These are phyloP conservation scores for Lynx canadensis DNA, from an alignment of 2,113 vertebrate genomes.

Conservation along the genomic window DNA sequence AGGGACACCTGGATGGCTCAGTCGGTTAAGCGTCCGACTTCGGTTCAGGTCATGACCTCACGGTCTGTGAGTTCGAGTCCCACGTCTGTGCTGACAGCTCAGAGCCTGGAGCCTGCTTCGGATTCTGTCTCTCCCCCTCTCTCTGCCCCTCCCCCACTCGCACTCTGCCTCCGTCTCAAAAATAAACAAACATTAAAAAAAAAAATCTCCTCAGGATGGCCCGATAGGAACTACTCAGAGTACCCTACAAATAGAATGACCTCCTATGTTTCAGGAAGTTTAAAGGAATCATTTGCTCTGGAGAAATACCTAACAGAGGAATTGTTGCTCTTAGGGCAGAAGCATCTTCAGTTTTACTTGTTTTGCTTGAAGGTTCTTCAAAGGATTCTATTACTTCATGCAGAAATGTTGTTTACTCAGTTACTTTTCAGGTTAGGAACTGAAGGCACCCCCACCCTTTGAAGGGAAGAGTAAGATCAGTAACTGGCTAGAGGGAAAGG, in stretches of 20 bases:
- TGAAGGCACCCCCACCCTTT: not conserved
- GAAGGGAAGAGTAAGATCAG: not conserved
- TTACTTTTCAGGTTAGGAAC: not conserved
- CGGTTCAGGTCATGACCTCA: no score
- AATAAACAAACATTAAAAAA: no score
- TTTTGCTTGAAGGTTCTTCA: slow-evolving; percentile 22
- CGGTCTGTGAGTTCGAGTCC: no score
- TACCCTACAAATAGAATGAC: not conserved
- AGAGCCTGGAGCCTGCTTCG: no score
- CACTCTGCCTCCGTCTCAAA: no score
- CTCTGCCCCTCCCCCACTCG: no score
- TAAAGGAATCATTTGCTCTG: not conserved
- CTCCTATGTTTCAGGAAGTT: not conserved
- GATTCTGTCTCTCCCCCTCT: no score
- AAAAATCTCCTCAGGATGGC: not conserved
- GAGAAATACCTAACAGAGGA: not conserved
- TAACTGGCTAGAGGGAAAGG: not conserved
- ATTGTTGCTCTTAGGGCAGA: not conserved
- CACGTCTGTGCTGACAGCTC: no score
- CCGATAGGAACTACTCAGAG: not conserved
- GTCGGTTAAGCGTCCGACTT: no score
- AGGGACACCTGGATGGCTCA: no score
- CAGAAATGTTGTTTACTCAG: not conserved
- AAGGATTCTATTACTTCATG: not conserved
- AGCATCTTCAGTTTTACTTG: not conserved